Percentiles rank a stretch among this genome's conserved stretches.
Conservation (phyloP, 92 coral and sea anemone genomes). For the Phenganax stokvisi region DNA sequence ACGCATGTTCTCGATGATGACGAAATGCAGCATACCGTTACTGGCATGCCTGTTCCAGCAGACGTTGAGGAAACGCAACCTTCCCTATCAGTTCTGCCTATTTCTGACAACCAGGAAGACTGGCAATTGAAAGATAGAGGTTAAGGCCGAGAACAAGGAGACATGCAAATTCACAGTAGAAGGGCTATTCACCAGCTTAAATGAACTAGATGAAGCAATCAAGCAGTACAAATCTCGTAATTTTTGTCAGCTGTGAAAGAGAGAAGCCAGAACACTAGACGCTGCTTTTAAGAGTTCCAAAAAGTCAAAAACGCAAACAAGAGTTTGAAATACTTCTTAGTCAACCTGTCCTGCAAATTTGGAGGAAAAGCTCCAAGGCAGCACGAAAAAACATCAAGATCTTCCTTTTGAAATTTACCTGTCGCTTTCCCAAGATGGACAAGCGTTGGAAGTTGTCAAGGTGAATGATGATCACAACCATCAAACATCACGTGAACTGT, state of each 20-base stretch:
- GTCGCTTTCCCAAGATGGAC: constrained; percentile 21
- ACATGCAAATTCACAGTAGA: not conserved
- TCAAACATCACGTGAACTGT: constrained; percentile 3
- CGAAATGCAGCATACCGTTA: no score
- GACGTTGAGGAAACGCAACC: no score
- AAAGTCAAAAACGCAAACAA: constrained; percentile 33
- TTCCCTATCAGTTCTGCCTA: no score
- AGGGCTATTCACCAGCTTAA: not conserved
- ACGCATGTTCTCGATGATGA: no score
- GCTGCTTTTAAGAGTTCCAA: constrained; percentile 34
- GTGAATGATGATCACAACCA: constrained; percentile 31
- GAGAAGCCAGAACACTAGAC: constrained; percentile 32
- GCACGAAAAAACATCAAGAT: constrained; percentile 8
- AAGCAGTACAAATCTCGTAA: constrained; percentile 13
- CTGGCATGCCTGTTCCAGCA: no score
- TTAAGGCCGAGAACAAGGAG: not conserved
- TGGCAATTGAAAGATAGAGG: no score
- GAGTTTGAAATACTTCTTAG: constrained; percentile 21
- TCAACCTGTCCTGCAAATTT: constrained; percentile 36
- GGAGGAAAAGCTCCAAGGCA: constrained; percentile 28
- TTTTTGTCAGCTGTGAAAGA: constrained; percentile 39
- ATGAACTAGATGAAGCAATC: constrained; percentile 10
- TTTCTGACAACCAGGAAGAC: no score
- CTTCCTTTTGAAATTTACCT: constrained; percentile 31
- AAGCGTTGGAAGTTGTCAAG: constrained; percentile 33